Base-by-base conservation (phyloP, 2,888 invertebrate species). In the Orthonevra nobilis region DNA sequence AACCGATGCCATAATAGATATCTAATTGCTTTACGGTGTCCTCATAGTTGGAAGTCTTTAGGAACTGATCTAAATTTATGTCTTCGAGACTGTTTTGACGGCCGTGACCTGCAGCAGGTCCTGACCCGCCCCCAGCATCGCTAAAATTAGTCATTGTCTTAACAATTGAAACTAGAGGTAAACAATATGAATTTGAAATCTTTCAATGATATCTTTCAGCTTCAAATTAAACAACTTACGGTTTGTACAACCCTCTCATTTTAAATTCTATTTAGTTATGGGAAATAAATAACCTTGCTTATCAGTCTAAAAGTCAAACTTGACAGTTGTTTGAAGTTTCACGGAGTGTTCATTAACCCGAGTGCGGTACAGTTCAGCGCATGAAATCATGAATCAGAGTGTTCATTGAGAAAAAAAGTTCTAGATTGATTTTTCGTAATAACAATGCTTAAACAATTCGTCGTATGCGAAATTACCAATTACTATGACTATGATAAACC, bases 1-100 rank as follows among this genome's bases (percentile, higher is more conserved):
- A 34, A 97, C 97, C 96, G 84, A 96, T 95, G 84, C 96, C 96
- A 92, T 98, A 98, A 88, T 96, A 97, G 84, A 95, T 94, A 89
- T 97, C 97, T 73, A 98, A 90, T 86, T 97, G 96, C 81, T 94
- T 91, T 0, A 97, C 95, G 3, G 96, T 96, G 83, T 96, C 96
- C 89, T 96, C 96, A 90, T 97, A 97, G 86, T 95, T 96, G 6
- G 93, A 93, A 54, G 94, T 92, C 90, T 95, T 95, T 30, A 95
- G 88, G 87, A 93, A 95, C 87, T 94, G 94, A 85, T 95, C 95
- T 46, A 94, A 90, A 88, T 94, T 93, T 69, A 94, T 91, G 82
- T 95, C 95, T 84, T 95, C 95, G 82, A 94, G 90, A 84, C 93
- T 93, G 48, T 92, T 92, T 86, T 93, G 93, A 17, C 87, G 83